A percentile compares a stretch with the other conserved stretches of the same genome.
Conservation (phyloP, 2,888 invertebrate genomes). For the Macaria notata region DNA sequence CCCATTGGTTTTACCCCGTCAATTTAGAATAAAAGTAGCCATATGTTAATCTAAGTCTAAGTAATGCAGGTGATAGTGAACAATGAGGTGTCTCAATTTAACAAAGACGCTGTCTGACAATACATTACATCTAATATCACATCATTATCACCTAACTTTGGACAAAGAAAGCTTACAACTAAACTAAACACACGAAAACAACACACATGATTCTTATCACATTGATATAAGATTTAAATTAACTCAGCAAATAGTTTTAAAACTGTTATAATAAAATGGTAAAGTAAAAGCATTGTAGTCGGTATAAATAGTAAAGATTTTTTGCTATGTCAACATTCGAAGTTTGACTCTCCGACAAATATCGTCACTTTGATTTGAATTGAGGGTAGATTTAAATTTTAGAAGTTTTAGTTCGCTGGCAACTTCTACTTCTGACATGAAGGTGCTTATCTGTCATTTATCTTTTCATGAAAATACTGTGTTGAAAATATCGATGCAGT, state of each 20-base stretch:
- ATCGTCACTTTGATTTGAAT: too few species aligned
- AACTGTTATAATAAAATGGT: neutral
- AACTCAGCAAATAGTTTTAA: neutral
- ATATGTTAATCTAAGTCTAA: too few species aligned
- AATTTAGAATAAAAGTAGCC: too few species aligned
- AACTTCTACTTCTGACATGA: too few species aligned
- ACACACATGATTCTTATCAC: neutral
- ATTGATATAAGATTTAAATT: neutral
- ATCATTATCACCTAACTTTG: slow-evolving; percentile 7
- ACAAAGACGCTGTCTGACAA: neutral
- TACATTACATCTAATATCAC: slow-evolving; percentile 6
- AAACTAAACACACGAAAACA: neutral
- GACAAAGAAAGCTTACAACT: slow-evolving; percentile 7
- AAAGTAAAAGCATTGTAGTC: neutral
- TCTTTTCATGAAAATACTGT: too few species aligned
- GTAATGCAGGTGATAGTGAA: too few species aligned
- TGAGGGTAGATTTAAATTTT: too few species aligned
- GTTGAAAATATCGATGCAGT: too few species aligned
- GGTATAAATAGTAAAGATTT: neutral
- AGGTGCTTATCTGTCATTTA: too few species aligned
- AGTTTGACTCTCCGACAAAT: neutral
- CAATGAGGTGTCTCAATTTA: neutral
- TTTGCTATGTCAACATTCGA: neutral
- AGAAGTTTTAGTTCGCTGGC: too few species aligned
- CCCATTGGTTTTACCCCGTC: too few species aligned